These are phyloP conservation scores for Callocephalon fimbriatum DNA, from an alignment of 2,113 vertebrate species.

Conservation along the genomic window DNA sequence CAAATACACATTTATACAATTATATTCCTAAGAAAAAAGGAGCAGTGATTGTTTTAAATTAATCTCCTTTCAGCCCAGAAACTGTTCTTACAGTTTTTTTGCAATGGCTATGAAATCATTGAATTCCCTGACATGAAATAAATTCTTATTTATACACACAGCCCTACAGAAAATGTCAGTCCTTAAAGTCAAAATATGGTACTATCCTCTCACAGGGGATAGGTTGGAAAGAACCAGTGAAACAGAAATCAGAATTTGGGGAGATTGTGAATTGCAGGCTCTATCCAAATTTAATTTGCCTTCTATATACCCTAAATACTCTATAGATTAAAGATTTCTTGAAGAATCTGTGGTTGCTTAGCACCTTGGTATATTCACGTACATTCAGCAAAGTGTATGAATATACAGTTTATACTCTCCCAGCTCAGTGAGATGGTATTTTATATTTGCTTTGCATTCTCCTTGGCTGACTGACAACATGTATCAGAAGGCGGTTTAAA, in stretches of 20 bases:
- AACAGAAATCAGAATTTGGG: background rate
- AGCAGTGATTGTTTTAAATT: background rate
- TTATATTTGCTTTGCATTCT: background rate
- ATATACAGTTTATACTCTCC: background rate
- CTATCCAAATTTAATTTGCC: background rate
- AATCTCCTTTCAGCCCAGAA: background rate
- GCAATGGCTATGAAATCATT: background rate
- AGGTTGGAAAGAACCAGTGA: background rate
- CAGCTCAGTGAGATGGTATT: background rate
- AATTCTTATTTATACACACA: background rate
- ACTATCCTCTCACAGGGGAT: background rate
- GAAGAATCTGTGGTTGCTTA: background rate
- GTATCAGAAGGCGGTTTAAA: background rate
- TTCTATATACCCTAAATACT: background rate
- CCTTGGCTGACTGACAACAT: background rate
- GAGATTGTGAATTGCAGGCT: background rate
- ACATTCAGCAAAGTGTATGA: background rate
- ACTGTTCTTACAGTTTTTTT: background rate
- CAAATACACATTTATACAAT: background rate
- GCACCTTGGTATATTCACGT: background rate
- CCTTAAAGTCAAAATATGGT: background rate
- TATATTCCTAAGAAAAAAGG: background rate
- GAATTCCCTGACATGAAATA: background rate
- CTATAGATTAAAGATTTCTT: background rate
- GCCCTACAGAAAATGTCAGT: background rate